Percentiles rank a stretch among this genome's conserved stretches.
Conservation (phyloP, 2,888 invertebrate species). For the Callinectes sapidus region DNA sequence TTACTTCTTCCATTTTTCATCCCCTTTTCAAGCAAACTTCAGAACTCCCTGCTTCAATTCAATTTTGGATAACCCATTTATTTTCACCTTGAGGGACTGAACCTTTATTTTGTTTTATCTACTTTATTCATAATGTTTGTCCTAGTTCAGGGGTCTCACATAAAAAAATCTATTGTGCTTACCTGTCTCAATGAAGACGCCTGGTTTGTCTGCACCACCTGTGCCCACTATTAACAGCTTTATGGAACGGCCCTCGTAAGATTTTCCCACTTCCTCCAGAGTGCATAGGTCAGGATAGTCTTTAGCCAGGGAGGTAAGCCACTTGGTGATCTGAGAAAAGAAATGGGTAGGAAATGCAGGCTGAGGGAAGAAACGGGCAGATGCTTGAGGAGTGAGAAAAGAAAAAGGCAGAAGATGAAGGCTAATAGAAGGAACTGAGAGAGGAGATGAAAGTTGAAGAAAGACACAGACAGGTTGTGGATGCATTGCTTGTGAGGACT, state of each 20-base stretch:
- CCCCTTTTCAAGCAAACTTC: too few relatives aligned
- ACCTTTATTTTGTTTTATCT: too few relatives aligned
- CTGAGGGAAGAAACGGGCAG: too few relatives aligned
- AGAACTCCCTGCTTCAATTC: not conserved
- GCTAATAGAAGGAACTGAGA: too few relatives aligned
- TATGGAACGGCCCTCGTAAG: constrained; percentile 67
- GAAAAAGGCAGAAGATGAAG: too few relatives aligned
- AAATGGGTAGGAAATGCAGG: not conserved
- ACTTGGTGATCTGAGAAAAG: constrained; percentile 59
- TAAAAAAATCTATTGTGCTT: not conserved
- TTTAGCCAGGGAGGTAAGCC: constrained; percentile 53
- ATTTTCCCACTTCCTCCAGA: constrained; percentile 55
- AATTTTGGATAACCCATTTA: not conserved
- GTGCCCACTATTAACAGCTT: constrained; percentile 57
- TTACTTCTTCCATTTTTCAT: too few relatives aligned
- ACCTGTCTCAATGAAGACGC: constrained; percentile 66
- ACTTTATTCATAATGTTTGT: too few relatives aligned
- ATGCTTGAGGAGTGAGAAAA: too few relatives aligned
- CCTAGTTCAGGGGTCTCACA: too few relatives aligned
- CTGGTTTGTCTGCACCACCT: constrained; percentile 58
- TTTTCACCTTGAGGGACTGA: too few relatives aligned
- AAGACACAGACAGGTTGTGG: too few relatives aligned
- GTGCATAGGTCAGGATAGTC: constrained; percentile 47
- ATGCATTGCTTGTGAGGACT: not conserved
- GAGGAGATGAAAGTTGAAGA: too few relatives aligned